Percentiles rank a stretch among this genome's conserved stretches.
These are phyloP conservation scores for Gymnoscopelus microlampas DNA, from an alignment of 2,797 vertebrate genomes.

Conservation along the genomic window DNA sequence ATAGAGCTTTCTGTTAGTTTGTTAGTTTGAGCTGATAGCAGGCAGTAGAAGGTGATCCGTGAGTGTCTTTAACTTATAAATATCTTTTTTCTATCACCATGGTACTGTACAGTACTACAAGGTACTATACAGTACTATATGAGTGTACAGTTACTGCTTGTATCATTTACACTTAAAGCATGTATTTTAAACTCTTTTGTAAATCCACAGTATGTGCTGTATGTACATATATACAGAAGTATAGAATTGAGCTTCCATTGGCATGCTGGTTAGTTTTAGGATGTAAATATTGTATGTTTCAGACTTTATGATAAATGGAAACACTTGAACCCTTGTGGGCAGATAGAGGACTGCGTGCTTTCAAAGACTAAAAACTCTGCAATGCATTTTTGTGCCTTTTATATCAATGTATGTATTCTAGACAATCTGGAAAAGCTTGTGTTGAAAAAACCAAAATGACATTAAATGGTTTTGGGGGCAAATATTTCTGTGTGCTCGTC, in stretches of 20 bases:
- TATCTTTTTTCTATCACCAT: conserved; percentile 85
- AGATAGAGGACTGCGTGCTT: conserved; percentile 84
- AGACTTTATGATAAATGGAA: conserved; percentile 87
- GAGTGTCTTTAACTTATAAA: conserved; percentile 71
- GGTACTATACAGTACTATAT: no score
- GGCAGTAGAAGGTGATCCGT: conserved; percentile 51
- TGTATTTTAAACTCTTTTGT: conserved; percentile 83
- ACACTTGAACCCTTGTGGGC: conserved; percentile 93
- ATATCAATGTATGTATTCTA: conserved; percentile 94
- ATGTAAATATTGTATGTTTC: conserved; percentile 85
- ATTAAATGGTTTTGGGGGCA: conserved; percentile 90
- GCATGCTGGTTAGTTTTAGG: conserved; percentile 87
- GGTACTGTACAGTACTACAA: conserved; percentile 84
- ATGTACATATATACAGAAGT: conserved; percentile 47
- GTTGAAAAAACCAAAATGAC: conserved; percentile 88
- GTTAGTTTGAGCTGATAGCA: no score
- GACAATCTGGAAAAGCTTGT: conserved; percentile 96
- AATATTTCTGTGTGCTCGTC: conserved; percentile 37
- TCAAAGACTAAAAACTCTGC: conserved; percentile 82
- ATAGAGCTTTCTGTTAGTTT: no score
- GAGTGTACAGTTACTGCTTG: conserved; percentile 80
- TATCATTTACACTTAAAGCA: conserved; percentile 86
- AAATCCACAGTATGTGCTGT: conserved; percentile 65
- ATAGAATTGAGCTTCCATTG: conserved; percentile 67
- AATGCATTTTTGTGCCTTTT: conserved; percentile 98